Conservation (phyloP, 1,140 invertebrate genomes). For the Lamellibrachia luymesi region DNA sequence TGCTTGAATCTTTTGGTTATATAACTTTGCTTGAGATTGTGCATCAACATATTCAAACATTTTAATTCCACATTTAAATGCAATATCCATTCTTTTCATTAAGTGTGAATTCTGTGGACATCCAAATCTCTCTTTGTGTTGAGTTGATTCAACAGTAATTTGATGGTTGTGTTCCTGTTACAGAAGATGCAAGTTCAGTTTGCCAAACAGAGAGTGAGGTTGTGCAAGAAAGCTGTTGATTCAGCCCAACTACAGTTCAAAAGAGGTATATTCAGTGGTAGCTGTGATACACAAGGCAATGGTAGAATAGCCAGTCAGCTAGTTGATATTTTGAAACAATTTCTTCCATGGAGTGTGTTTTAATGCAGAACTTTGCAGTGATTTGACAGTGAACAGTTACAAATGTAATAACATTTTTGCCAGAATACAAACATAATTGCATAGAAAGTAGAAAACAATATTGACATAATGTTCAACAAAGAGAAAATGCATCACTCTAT, state of each 20-base stretch:
- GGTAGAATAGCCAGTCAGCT: no score
- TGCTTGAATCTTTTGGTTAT: not conserved
- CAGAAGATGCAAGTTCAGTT: conserved; percentile 4
- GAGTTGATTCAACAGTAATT: not conserved
- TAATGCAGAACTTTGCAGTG: no score
- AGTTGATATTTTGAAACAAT: no score
- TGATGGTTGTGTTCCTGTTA: not conserved
- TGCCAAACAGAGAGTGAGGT: not conserved
- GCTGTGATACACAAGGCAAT: not conserved
- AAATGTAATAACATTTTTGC: no score
- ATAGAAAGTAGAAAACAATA: no score
- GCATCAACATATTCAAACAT: not conserved
- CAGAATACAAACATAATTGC: no score
- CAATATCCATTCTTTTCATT: not conserved
- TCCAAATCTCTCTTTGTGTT: not conserved
- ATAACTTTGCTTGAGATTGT: not conserved
- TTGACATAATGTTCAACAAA: no score
- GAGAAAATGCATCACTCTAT: no score
- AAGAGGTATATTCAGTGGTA: not conserved
- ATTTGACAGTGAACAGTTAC: no score
- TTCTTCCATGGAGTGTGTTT: no score
- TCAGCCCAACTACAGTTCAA: not conserved
- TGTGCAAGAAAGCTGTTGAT: not conserved
- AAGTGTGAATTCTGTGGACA: no score
- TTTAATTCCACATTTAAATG: not conserved